Percentiles rank a stretch among this genome's conserved stretches.
Evolutionary conservation across 35 echinoderm and acorn worm genomes (phyloP).

Genomic region (Holothuria glaberrima): DNA sequence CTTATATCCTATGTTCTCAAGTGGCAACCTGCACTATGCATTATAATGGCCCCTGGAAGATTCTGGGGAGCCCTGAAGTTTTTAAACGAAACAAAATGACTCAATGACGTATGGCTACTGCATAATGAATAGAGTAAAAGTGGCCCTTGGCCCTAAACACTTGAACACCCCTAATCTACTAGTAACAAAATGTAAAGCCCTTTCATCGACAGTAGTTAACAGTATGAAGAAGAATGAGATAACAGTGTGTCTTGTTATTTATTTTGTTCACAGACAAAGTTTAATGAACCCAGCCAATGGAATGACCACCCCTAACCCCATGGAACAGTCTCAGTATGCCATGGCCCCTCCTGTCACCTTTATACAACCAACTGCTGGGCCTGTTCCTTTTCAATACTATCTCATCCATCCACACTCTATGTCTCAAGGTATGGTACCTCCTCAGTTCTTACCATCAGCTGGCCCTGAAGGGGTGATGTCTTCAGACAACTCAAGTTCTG

Average conservation of each 20-base stretch:
- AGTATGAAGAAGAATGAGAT: too few species aligned
- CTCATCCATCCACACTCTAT: not conserved
- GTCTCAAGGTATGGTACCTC: not conserved
- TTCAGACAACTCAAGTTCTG: conserved; percentile 25
- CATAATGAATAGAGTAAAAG: too few species aligned
- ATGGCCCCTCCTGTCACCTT: conserved; percentile 13
- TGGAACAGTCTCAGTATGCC: conserved; percentile 2
- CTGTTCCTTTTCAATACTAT: not conserved
- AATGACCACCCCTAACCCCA: not conserved
- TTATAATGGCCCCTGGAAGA: too few species aligned
- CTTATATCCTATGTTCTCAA: too few species aligned
- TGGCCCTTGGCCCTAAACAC: too few species aligned
- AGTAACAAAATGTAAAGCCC: too few species aligned
- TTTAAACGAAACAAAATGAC: too few species aligned
- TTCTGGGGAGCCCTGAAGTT: too few species aligned
- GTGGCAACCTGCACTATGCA: too few species aligned
- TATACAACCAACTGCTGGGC: conserved; percentile 28
- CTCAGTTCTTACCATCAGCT: not conserved
- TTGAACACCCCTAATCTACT: too few species aligned
- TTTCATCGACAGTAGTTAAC: too few species aligned
- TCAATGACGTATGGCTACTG: too few species aligned
- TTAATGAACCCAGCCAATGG: not conserved
- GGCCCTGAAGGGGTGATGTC: not conserved
- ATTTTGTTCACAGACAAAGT: conserved; percentile 10
- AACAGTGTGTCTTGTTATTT: not conserved